These are phyloP conservation scores for Pseudococcus longispinus DNA, from an alignment of 2,888 invertebrate species.

Conservation along the genomic window DNA sequence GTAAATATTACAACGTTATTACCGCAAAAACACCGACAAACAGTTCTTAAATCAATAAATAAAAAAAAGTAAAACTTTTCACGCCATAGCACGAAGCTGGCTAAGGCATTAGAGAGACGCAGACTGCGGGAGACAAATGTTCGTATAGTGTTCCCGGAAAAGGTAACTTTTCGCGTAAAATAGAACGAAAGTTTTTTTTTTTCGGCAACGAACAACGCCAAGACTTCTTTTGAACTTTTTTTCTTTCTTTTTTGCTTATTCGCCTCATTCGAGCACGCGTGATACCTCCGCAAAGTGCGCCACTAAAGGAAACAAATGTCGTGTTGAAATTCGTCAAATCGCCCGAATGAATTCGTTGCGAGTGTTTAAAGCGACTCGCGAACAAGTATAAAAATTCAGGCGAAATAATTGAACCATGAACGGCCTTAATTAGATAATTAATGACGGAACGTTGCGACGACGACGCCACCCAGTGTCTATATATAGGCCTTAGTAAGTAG, in stretches of 20 bases:
- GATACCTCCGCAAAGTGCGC: not conserved
- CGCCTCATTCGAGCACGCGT: not conserved
- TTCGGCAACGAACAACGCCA: not conserved
- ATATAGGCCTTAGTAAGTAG: not conserved
- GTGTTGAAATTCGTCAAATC: not conserved
- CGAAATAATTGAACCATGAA: constrained; percentile 11
- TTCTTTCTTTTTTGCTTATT: not conserved
- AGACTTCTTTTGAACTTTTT: not conserved
- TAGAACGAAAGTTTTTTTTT: constrained; percentile 5
- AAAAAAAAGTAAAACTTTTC: constrained; percentile 2
- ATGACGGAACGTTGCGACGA: not conserved
- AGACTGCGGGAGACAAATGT: not conserved
- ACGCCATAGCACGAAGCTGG: not conserved
- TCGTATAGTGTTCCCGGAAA: not conserved
- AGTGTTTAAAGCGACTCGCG: not conserved
- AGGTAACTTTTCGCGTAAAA: not conserved
- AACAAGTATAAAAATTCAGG: not conserved
- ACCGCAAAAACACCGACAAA: not conserved
- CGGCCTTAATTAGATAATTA: constrained; percentile 3
- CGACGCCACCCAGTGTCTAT: not conserved
- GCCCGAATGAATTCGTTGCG: not conserved
- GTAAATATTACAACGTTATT: not conserved
- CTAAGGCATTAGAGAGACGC: too few relatives aligned
- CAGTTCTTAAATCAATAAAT: not conserved
- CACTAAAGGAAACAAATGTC: not conserved